Evolutionary conservation across 2,888 invertebrate species (phyloP).

Genomic region (Drosophila prostipennis): DNA sequence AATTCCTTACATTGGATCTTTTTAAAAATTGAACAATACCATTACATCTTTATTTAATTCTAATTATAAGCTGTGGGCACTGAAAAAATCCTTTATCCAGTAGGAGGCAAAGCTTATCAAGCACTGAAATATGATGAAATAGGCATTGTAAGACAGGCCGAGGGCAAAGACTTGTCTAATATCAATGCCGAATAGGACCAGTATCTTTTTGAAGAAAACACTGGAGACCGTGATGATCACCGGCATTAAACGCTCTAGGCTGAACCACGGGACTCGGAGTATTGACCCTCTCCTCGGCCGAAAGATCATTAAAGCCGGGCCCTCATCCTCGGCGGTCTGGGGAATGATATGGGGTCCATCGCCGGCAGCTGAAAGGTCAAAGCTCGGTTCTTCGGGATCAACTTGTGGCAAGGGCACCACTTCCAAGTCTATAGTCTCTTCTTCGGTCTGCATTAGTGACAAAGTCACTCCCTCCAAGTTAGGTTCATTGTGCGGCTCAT

Average conservation of each 20-base stretch:
- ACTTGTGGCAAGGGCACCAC: neutral
- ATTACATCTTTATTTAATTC: no score
- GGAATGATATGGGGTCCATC: slow-evolving; percentile 46
- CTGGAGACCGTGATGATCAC: slow-evolving; percentile 35
- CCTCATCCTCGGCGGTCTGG: neutral
- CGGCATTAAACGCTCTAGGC: slow-evolving; percentile 16
- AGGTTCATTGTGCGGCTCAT: neutral
- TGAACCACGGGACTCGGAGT: slow-evolving; percentile 22
- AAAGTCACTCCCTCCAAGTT: neutral
- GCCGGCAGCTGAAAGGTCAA: slow-evolving; percentile 38
- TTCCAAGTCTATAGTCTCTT: neutral
- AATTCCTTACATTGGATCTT: no score
- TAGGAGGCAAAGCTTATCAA: slow-evolving; percentile 16
- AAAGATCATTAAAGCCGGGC: slow-evolving; percentile 14
- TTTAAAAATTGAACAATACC: no score
- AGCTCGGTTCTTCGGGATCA: no score
- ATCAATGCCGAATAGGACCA: slow-evolving; percentile 17
- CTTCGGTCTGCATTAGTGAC: neutral
- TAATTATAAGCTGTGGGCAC: neutral
- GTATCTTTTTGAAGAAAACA: slow-evolving; percentile 18
- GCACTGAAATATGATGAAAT: slow-evolving; percentile 44
- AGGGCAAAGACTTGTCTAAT: slow-evolving; percentile 1
- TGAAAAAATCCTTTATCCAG: slow-evolving; percentile 24
- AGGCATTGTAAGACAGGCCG: slow-evolving; percentile 40
- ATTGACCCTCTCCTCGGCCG: neutral